These are phyloP conservation scores for Smittia sp. DNA, from an alignment of 2,888 invertebrate genomes.

Conservation along the genomic window DNA sequence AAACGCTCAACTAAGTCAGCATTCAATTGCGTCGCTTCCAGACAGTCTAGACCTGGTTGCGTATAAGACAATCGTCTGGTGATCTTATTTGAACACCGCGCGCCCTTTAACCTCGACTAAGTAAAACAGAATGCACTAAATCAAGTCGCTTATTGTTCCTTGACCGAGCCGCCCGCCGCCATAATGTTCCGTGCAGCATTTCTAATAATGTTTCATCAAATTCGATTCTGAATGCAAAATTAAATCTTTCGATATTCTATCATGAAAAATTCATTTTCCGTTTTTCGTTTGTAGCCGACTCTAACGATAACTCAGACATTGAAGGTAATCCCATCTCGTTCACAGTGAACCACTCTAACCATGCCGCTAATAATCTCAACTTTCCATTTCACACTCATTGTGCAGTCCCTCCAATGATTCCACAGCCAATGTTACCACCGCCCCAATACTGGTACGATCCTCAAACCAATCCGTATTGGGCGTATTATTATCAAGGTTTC, in stretches of 20 bases:
- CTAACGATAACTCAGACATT: slow-evolving; percentile 51
- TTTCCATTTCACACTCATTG: slow-evolving; percentile 26
- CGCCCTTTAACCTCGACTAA: background rate
- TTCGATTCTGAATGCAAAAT: background rate
- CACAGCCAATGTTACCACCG: slow-evolving; percentile 13
- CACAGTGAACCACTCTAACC: slow-evolving; percentile 15
- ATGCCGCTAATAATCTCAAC: slow-evolving; percentile 4
- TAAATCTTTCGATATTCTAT: slow-evolving; percentile 16
- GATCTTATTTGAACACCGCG: background rate
- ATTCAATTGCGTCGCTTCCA: slow-evolving; percentile 30
- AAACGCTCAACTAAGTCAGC: background rate
- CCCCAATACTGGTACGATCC: slow-evolving; percentile 42
- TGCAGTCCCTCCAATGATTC: slow-evolving; percentile 30
- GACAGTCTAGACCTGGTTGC: slow-evolving; percentile 35
- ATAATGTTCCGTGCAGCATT: background rate
- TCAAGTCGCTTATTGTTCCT: background rate
- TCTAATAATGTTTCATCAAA: background rate
- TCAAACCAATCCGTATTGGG: slow-evolving; percentile 44
- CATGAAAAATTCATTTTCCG: slow-evolving; percentile 34
- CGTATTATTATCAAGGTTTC: slow-evolving; percentile 45
- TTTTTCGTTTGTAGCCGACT: slow-evolving; percentile 48
- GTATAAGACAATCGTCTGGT: slow-evolving; percentile 14
- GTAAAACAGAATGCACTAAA: background rate
- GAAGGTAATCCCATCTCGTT: slow-evolving; percentile 44
- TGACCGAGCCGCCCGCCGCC: background rate